phyloP scores from a whole-genome alignment of 2,113 vertebrate genomes.

The Cichladusa arquata region DNA sequence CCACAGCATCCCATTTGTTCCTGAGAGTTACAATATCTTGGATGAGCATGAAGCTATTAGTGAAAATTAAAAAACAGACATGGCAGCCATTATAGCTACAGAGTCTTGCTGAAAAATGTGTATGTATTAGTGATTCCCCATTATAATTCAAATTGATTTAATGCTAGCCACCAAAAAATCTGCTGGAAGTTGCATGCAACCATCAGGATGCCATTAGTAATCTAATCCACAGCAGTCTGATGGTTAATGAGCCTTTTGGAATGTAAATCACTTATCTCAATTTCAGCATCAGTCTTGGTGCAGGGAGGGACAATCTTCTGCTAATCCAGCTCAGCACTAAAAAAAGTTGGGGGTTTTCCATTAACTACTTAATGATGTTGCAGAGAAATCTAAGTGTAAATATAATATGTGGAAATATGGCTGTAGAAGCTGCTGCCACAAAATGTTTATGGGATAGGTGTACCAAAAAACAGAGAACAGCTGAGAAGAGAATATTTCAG shows the following conservation, averaged over 20 bases:
- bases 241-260: not conserved
- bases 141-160: conserved; percentile 25
- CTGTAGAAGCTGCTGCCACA: not conserved
- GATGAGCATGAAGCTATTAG: not conserved
- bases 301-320: not conserved
- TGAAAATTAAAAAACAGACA: not conserved
- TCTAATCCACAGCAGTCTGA: not conserved
- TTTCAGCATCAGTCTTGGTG: not conserved
- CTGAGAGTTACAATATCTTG: not conserved
- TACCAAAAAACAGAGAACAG: not conserved
- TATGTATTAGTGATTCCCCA: not conserved
- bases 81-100: not conserved
- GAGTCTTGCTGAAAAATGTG: not conserved
- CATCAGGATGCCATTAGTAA: conserved; percentile 19
- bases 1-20: not conserved
- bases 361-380: not conserved
- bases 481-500: not conserved
- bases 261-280: conserved; percentile 15
- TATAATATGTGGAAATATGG: not conserved
- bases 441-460: not conserved
- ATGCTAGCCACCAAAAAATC: not conserved
- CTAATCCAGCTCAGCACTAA: not conserved
- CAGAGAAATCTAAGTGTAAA: not conserved
- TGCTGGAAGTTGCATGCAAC: not conserved
- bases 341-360: not conserved